These are phyloP conservation scores for Pangasius larnaudii DNA, from an alignment of 2,797 vertebrate genomes.

Conservation along the genomic window DNA sequence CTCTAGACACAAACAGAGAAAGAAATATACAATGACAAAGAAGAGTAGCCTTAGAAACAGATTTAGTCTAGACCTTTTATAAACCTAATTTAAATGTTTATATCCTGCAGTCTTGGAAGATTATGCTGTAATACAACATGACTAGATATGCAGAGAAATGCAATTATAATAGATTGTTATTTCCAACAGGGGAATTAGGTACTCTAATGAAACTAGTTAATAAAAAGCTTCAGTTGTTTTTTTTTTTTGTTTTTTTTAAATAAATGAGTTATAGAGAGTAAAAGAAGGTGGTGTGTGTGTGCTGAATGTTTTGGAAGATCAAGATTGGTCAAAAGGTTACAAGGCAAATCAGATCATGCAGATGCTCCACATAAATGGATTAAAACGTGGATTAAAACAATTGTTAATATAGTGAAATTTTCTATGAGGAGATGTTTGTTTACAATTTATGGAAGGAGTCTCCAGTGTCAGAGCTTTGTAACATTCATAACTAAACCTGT, in stretches of 20 bases:
- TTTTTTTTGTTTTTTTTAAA: background rate
- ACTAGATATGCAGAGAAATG: constrained; percentile 17
- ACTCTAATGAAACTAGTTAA: background rate
- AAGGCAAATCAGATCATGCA: background rate
- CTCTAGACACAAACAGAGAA: background rate
- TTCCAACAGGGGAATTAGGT: background rate
- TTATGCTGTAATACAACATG: constrained; percentile 1
- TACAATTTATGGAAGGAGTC: background rate
- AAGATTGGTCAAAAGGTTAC: background rate
- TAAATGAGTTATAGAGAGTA: background rate
- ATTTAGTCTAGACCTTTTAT: background rate
- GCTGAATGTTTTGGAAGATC: background rate
- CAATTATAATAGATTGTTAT: constrained; percentile 24
- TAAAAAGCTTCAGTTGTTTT: background rate
- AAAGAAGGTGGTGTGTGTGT: background rate
- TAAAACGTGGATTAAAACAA: too few relatives aligned
- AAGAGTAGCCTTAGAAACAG: background rate
- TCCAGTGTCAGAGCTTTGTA: background rate
- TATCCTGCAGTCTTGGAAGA: background rate
- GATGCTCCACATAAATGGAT: background rate
- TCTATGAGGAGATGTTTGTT: background rate
- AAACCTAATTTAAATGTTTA: background rate
- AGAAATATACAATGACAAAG: background rate
- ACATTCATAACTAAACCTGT: background rate
- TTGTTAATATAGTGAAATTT: background rate